Conservation (phyloP, 1,140 invertebrate genomes). For the Cotesia glomerata region DNA sequence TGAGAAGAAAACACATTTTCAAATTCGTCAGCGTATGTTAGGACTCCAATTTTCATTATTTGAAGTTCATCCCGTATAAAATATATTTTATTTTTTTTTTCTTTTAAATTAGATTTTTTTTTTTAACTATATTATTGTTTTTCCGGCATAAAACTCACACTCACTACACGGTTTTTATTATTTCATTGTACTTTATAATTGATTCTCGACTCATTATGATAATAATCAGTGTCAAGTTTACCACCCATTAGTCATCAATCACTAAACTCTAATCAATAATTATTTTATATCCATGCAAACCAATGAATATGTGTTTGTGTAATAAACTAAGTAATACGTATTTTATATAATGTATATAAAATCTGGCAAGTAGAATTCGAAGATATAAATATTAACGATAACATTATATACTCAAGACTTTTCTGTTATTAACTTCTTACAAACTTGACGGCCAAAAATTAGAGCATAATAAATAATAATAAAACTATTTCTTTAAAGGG, state of each 20-base stretch:
- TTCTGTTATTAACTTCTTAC: too few species aligned
- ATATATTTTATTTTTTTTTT: background rate
- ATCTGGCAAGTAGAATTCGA: too few species aligned
- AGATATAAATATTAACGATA: too few species aligned
- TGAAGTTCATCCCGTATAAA: background rate
- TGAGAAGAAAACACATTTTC: background rate
- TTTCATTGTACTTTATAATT: background rate
- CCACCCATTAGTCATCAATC: background rate
- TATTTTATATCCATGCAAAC: background rate
- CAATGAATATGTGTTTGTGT: background rate
- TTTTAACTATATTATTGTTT: background rate
- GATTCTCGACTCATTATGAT: background rate
- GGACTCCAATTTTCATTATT: constrained; percentile 1
- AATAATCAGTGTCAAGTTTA: background rate
- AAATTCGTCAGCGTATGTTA: background rate
- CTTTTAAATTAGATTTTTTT: background rate
- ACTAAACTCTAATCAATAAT: background rate
- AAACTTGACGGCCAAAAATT: too few species aligned
- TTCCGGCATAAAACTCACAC: background rate
- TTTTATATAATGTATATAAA: too few species aligned
- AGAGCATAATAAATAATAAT: too few species aligned
- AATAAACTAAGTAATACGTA: background rate
- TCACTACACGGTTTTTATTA: background rate
- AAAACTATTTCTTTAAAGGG: too few species aligned
- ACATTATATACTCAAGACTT: too few species aligned